phyloP scores from a whole-genome alignment of 2,888 invertebrate species.

The Phoenoteleia sp. region DNA sequence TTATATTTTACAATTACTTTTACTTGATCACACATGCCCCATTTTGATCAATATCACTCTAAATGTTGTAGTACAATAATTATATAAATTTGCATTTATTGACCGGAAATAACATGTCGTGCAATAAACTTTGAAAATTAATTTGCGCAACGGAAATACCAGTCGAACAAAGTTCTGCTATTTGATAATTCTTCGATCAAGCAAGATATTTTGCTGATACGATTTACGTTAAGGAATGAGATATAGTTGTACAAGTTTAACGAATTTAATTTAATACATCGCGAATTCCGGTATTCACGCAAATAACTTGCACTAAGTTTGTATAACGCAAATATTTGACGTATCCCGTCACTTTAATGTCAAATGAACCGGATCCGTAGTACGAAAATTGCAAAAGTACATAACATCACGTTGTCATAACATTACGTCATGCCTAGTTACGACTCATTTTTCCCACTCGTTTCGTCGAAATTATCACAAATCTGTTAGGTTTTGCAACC shows the following conservation, averaged over 20 bases:
- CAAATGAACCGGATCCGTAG: constrained; percentile 62
- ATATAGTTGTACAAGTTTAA: constrained; percentile 52
- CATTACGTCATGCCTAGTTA: constrained; percentile 55
- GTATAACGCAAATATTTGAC: constrained; percentile 63
- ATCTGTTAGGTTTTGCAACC: constrained; percentile 42
- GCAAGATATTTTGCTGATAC: constrained; percentile 40
- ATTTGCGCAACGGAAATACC: not conserved
- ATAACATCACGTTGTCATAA: constrained; percentile 45
- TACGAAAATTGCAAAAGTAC: constrained; percentile 62
- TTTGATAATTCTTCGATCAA: not conserved
- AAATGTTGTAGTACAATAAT: too few species aligned
- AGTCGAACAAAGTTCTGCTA: constrained; percentile 3
- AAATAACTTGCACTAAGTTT: constrained; percentile 60
- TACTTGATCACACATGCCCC: too few species aligned
- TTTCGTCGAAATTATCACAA: constrained; percentile 49
- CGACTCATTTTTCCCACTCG: constrained; percentile 41
- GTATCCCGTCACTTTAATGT: constrained; percentile 59
- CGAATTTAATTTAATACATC: constrained; percentile 55
- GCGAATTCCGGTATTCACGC: constrained; percentile 34
- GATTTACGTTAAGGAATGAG: constrained; percentile 37
- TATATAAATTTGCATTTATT: too few species aligned
- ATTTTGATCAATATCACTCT: too few species aligned
- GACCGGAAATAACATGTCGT: too few species aligned
- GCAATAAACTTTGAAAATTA: not conserved
- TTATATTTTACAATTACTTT: too few species aligned